phyloP scores from a whole-genome alignment of 1,140 invertebrate species.

The Sinella curviseta region DNA sequence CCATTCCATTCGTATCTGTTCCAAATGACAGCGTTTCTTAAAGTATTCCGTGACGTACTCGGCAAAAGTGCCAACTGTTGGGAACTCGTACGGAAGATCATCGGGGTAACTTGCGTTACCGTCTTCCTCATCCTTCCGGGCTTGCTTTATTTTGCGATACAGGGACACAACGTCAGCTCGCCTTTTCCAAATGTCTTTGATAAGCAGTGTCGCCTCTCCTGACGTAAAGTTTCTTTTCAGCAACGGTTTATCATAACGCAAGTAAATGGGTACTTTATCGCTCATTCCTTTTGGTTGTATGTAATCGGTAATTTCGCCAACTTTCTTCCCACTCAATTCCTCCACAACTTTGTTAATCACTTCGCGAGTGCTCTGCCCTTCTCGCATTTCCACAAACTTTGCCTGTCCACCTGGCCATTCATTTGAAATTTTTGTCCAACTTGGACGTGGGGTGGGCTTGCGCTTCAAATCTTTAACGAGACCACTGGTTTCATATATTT shows the following conservation, averaged over 20 bases:
- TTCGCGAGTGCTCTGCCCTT: slow-evolving; percentile 25
- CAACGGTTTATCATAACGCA: slow-evolving; percentile 23
- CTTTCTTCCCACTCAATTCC: slow-evolving; percentile 21
- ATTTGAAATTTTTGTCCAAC: slow-evolving; percentile 37
- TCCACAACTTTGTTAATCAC: slow-evolving; percentile 35
- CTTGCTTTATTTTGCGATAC: not conserved
- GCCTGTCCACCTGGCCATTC: not conserved
- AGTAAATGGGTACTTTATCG: slow-evolving; percentile 20
- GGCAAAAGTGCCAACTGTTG: slow-evolving; percentile 13
- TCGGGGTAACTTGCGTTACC: not conserved
- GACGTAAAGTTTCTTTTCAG: not conserved
- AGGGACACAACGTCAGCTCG: not conserved
- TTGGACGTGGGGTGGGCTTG: slow-evolving; percentile 37
- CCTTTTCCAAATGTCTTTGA: slow-evolving; percentile 34
- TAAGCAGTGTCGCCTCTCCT: not conserved
- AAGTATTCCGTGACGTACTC: slow-evolving; percentile 35
- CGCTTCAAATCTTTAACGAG: not conserved
- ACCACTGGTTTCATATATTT: not conserved
- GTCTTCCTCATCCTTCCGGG: slow-evolving; percentile 20
- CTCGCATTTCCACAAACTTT: slow-evolving; percentile 1
- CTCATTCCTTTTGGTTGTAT: not conserved
- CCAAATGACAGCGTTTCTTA: slow-evolving; percentile 18
- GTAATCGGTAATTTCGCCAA: slow-evolving; percentile 21
- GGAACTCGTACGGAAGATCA: not conserved
- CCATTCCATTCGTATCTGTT: slow-evolving; percentile 30